A percentile compares a stretch with the other conserved stretches of the same genome.
These are phyloP conservation scores for Siniperca obscura DNA, from an alignment of 2,797 vertebrate species.

Conservation along the genomic window DNA sequence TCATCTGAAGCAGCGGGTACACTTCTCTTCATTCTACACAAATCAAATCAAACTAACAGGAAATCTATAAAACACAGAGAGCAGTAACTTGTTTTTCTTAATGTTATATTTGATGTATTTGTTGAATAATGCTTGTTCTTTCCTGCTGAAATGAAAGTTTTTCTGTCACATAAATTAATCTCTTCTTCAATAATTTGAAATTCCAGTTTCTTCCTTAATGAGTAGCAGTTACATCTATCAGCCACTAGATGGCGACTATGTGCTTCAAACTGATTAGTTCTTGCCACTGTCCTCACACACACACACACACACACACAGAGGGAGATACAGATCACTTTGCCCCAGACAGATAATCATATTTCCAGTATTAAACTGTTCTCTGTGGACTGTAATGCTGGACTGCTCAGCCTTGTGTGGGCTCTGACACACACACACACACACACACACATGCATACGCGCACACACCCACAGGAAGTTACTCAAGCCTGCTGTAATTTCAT, in stretches of 20 bases:
- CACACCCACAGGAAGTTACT: not conserved
- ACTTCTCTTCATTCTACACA: not conserved
- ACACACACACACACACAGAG: conserved; percentile 5
- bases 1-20: not conserved
- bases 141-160: not conserved
- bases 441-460: conserved; percentile 11
- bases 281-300: not conserved
- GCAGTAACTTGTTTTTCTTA: not conserved
- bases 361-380: conserved; percentile 53
- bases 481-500: no score
- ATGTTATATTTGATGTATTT: not conserved
- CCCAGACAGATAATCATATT: conserved; percentile 39
- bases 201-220: not conserved
- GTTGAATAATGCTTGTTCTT: not conserved
- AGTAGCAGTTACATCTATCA: not conserved
- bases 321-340: no score
- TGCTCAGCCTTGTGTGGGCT: conserved; percentile 36
- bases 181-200: not conserved
- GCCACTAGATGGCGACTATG: conserved; percentile 44
- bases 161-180: not conserved
- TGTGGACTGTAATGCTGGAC: conserved; percentile 34
- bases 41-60: not conserved
- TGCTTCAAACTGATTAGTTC: not conserved
- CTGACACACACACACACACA: conserved; percentile 42
- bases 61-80: not conserved